Evolutionary conservation across 2,113 vertebrate genomes (phyloP), one percentile per base, ranked within the genome.

Genomic region (Hucho hucho): DNA sequence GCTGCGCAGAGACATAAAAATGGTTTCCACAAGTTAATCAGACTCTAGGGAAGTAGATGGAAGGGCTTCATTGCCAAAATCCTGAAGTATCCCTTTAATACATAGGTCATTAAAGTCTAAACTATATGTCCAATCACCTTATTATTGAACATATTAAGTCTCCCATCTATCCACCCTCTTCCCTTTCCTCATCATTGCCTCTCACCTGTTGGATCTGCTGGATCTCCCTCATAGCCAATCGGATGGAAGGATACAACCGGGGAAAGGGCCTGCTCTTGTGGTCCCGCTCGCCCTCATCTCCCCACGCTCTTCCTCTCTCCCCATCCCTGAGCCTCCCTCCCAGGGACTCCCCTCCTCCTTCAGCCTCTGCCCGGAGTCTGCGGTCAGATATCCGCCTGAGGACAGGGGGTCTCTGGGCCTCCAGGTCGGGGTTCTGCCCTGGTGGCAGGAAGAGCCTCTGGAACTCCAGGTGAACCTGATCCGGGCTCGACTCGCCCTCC

Each of bases 151-250:
- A 70, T 26, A 2, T 47, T 70, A 22, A 24, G 46, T n/a, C 32
- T 13, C 43, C 46, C 24, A 26, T 46, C 67, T 11, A 65, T 25
- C 61, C 5, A 25, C 6, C 63, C 2, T 11, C 37, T 43, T 11
- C 37, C 9, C 37, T 43, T 9, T 43, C 37, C 37, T 37, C 6
- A 37, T 37, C 32, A 37, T 37, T 14, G 32, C 14, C 43, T 25
- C 22, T 70, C 61, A 88, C 84, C 86, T 88, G 80, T 59, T 88
- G 83, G n/a, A 88, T 70, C 85, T 92, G 90, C 64, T 90, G 92
- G 32, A 94, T 91, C 75, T 94, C 89, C 37, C 84, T 83, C 90
- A 93, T 91, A 0, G 90, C 93, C 78, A 84, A 72, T 3, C 82
- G 86, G 69, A 94, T 91, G 29, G 92, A 93, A 24, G 89, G 90